Base-by-base conservation (phyloP, 1,140 invertebrate genomes). In the Pseudomyrmex dendroicus region DNA sequence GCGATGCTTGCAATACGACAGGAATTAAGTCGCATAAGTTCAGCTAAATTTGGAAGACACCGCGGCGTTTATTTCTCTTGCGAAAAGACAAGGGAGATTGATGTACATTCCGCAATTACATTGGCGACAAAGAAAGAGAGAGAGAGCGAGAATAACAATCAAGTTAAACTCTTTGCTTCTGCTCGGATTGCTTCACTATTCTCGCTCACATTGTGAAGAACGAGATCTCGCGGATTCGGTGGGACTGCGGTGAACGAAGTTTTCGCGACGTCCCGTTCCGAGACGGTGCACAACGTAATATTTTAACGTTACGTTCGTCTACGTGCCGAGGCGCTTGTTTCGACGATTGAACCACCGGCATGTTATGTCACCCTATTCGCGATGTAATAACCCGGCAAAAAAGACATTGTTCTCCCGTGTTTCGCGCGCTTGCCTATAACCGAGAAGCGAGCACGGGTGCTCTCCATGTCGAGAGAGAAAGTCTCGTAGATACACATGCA, bases 401-500 rank as follows among this genome's bases (percentile, higher is more conserved):
- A 82, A 87, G 72, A 85, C 77, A 88, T 88, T 88, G 87, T 87
- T 87, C 83, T 76, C 15, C 3, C 48, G 64, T 46, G 76, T 85
- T 59, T 82, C 83, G 66, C 86, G 82, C 73, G 77, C 70, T 66
- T 72, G 78, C 46, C 62, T 68, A 66, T 62, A 50, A 61, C 25
- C 83, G 72, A 87, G 67, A 70, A 67, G 84, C 85, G 84, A 80
- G 82, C 78, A 68, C 82, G 73, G 56, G 82, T 86, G 85, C 86
- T 88, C 86, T 88, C 86, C 86, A 87, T 87, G 77, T 68, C 77
- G 73, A 8, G 22, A 88, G 87, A 88, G 87, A 88, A 88, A 88
- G 87, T 88, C 87, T 73, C 77, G 66, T 77, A 68, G 76, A 46
- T 72, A 67, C 8, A 57, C 50, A 15, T 56, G 61, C 10, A 15